Percentiles rank a stretch among this genome's conserved stretches.
Evolutionary conservation across 2,113 vertebrate genomes (phyloP).

Genomic region (Indicator indicator): DNA sequence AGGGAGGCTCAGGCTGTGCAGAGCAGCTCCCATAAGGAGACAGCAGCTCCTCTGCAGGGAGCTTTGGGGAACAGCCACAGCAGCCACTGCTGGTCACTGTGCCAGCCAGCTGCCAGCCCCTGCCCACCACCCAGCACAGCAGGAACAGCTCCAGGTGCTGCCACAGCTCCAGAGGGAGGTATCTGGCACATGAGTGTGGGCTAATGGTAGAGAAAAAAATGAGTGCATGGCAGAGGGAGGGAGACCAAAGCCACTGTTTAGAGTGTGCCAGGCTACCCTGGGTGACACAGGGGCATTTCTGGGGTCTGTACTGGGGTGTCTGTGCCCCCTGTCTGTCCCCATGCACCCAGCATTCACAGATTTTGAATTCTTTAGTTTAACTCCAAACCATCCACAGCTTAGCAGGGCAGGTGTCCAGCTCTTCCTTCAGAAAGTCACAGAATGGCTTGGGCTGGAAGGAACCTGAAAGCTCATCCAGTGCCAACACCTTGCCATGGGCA

Average conservation of each 20-base stretch:
- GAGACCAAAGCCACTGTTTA: accelerated
- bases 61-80: accelerated
- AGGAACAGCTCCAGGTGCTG: not conserved
- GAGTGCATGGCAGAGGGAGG: accelerated
- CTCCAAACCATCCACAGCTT: too few relatives aligned
- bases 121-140: not conserved
- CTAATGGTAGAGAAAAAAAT: accelerated
- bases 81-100: not conserved
- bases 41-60: not conserved
- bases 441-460: too few relatives aligned
- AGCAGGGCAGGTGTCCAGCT: too few relatives aligned
- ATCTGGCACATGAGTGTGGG: accelerated
- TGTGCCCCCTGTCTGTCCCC: not conserved
- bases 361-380: too few relatives aligned
- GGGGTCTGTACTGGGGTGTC: accelerated
- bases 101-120: not conserved
- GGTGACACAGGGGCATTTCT: accelerated
- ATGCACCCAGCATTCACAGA: not conserved
- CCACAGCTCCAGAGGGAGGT: accelerated
- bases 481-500: too few relatives aligned
- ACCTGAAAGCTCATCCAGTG: too few relatives aligned
- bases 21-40: not conserved
- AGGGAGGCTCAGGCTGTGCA: accelerated
- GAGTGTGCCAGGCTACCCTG: accelerated
- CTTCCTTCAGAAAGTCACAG: too few relatives aligned